Evolutionary conservation across 2,113 vertebrate genomes (phyloP).

Genomic region (Epinephelus fuscoguttatus): DNA sequence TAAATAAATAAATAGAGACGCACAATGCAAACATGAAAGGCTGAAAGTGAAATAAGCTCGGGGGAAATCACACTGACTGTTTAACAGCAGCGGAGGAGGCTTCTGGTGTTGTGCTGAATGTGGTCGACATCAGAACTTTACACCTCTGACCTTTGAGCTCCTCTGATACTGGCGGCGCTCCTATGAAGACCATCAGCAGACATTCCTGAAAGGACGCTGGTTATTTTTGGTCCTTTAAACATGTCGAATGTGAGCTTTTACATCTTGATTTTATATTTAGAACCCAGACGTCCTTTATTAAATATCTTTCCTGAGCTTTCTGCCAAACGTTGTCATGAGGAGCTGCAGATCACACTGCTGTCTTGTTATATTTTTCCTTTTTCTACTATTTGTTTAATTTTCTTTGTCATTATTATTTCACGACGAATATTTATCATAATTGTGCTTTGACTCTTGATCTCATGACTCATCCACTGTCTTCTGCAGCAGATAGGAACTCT

Average conservation of each 20-base stretch:
- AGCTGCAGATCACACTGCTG: background rate
- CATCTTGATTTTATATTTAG: background rate
- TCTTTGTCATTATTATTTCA: background rate
- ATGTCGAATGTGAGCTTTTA: background rate
- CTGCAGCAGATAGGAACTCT: background rate
- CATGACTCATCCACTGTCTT: background rate
- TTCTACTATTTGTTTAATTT: too few species aligned
- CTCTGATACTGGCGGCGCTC: slow-evolving; percentile 12
- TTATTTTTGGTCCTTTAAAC: slow-evolving; percentile 11
- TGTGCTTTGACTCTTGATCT: background rate
- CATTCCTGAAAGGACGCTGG: background rate
- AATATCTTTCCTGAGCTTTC: background rate
- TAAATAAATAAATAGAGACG: slow-evolving; percentile 22
- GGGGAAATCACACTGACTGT: background rate
- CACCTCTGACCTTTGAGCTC: slow-evolving; percentile 39
- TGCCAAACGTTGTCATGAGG: background rate
- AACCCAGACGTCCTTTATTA: background rate
- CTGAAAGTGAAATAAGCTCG: background rate
- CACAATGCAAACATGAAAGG: slow-evolving; percentile 18
- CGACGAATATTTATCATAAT: background rate
- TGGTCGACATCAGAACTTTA: slow-evolving; percentile 19
- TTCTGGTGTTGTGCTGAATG: background rate
- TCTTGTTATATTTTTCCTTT: background rate
- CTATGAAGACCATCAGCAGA: slow-evolving; percentile 7
- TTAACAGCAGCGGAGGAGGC: background rate